A percentile compares a stretch with the other conserved stretches of the same genome.
Evolutionary conservation across 1,140 invertebrate genomes (phyloP).

Genomic region (Cataglyphis hispanica): DNA sequence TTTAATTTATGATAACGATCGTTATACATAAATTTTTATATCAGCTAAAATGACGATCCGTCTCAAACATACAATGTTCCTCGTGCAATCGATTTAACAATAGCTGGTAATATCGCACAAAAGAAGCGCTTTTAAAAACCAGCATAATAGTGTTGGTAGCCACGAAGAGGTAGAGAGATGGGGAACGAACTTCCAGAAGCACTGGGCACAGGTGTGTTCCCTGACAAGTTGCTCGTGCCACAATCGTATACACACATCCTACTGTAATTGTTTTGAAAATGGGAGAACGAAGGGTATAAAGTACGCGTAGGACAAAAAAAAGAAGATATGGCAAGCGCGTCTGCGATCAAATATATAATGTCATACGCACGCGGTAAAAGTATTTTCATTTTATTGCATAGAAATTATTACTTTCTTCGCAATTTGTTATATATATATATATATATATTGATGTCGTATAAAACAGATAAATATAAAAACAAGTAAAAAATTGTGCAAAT

Average conservation of each 20-base stretch:
- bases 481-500: too few relatives aligned
- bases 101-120: conserved; percentile 34
- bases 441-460: not conserved
- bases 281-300: conserved; percentile 42
- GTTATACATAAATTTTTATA: not conserved
- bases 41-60: not conserved
- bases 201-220: conserved; percentile 67
- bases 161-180: conserved; percentile 42
- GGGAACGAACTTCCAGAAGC: conserved; percentile 68
- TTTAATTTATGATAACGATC: conserved; percentile 7
- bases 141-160: conserved; percentile 59
- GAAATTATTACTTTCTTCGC: not conserved
- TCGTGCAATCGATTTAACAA: conserved; percentile 20
- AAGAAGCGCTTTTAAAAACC: conserved; percentile 30
- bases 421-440: not conserved
- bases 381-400: not conserved
- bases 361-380: not conserved
- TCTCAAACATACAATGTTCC: not conserved
- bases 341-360: conserved; percentile 11
- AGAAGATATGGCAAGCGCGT: conserved; percentile 47
- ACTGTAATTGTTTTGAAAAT: conserved; percentile 76
- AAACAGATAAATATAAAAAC: not conserved
- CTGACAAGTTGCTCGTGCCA: conserved; percentile 75
- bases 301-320: conserved; percentile 53
- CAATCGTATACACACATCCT: conserved; percentile 71